Percentiles rank a stretch among this genome's conserved stretches.
These are phyloP conservation scores for Gephyroberyx darwinii DNA, from an alignment of 2,797 vertebrate genomes.

Conservation along the genomic window DNA sequence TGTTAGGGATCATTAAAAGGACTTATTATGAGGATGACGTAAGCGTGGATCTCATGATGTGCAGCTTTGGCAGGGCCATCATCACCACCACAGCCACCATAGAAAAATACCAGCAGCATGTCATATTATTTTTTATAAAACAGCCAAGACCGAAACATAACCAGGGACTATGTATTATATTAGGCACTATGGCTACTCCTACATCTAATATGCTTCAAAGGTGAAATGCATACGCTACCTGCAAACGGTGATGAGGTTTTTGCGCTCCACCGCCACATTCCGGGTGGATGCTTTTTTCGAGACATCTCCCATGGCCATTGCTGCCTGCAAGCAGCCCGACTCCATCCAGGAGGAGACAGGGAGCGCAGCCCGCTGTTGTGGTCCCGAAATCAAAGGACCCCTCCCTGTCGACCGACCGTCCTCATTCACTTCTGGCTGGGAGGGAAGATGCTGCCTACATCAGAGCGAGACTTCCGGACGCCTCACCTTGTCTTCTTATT, in stretches of 20 bases:
- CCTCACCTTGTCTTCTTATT: background rate
- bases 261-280: constrained; percentile 90
- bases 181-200: background rate
- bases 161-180: too few species aligned
- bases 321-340: constrained; percentile 83
- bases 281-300: constrained; percentile 87
- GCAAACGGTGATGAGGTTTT: constrained; percentile 94
- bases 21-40: constrained; percentile 44
- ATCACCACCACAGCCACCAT: background rate
- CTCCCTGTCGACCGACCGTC: constrained; percentile 67
- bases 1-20: constrained; percentile 16
- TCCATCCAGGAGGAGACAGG: constrained; percentile 80
- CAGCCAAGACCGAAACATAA: too few species aligned
- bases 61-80: too few species aligned
- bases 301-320: constrained; percentile 89
- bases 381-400: constrained; percentile 65
- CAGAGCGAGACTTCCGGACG: constrained; percentile 20
- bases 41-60: constrained; percentile 9
- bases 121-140: too few species aligned
- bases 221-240: constrained; percentile 75
- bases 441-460: constrained; percentile 37
- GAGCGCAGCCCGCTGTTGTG: constrained; percentile 30
- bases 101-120: background rate
- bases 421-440: constrained; percentile 50
- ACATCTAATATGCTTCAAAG: too few species aligned